These are phyloP conservation scores for Vidua chalybeata DNA, from an alignment of 2,113 vertebrate genomes.

Conservation along the genomic window DNA sequence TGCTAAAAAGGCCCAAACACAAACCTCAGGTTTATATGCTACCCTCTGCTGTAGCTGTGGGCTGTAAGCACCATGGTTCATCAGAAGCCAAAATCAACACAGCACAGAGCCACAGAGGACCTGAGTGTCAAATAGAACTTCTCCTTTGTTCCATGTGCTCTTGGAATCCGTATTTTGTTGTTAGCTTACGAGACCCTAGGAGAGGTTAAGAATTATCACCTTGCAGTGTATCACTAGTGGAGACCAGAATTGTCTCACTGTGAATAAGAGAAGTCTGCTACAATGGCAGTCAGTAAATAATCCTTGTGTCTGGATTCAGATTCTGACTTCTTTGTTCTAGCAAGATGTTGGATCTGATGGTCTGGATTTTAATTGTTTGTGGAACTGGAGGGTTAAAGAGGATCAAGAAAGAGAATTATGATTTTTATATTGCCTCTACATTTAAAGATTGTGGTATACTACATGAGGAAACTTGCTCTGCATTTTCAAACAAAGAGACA, in stretches of 20 bases:
- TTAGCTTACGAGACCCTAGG: not conserved
- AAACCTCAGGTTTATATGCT: not conserved
- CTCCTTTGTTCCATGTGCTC: not conserved
- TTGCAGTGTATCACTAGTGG: not conserved
- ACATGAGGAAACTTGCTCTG: not conserved
- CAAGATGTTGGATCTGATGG: not conserved
- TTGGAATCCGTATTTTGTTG: not conserved
- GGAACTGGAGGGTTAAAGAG: not conserved
- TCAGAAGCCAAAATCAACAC: not conserved
- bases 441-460: not conserved
- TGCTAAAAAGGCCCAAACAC: not conserved
- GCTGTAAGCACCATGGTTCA: not conserved
- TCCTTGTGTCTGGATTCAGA: not conserved
- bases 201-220: not conserved
- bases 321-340: not conserved
- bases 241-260: not conserved
- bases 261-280: not conserved
- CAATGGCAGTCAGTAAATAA: not conserved
- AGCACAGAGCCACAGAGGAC: not conserved
- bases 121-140: fast-evolving
- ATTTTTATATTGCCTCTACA: not conserved
- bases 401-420: not conserved
- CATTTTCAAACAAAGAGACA: not conserved
- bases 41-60: not conserved
- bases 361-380: not conserved